phyloP scores from a whole-genome alignment of 2,888 invertebrate species.

The Agrotis ipsilon region DNA sequence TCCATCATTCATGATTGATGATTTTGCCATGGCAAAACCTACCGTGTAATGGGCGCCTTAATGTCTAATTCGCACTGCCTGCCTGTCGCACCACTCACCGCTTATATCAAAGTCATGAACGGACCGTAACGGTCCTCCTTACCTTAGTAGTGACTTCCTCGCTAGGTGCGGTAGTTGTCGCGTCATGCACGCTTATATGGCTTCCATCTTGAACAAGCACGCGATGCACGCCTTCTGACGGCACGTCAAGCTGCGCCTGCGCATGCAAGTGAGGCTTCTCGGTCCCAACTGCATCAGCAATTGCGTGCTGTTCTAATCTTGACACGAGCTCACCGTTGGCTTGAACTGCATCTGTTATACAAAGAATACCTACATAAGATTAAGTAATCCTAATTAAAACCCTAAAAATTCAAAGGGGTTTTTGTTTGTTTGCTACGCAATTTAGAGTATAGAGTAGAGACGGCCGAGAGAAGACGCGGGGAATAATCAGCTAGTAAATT shows the following conservation, averaged over 20 bases:
- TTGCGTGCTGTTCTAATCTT: conserved; percentile 83
- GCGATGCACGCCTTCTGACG: conserved; percentile 90
- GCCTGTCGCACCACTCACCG: too few species aligned
- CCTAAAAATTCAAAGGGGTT: too few species aligned
- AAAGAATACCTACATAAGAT: neutral
- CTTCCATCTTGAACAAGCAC: conserved; percentile 86
- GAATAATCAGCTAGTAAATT: too few species aligned
- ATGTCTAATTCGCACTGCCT: too few species aligned
- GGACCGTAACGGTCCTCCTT: conserved; percentile 1
- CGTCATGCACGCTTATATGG: conserved; percentile 80
- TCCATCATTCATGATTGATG: too few species aligned
- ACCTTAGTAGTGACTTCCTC: conserved; percentile 87
- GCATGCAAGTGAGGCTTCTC: conserved; percentile 86
- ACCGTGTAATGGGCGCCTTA: too few species aligned
- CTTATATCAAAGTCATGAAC: too few species aligned
- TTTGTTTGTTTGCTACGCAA: too few species aligned
- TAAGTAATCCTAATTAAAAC: too few species aligned
- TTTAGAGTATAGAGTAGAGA: too few species aligned
- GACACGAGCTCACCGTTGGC: conserved; percentile 84
- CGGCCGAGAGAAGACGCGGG: too few species aligned
- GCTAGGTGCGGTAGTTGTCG: conserved; percentile 72
- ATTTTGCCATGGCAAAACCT: too few species aligned
- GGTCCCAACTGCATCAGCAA: conserved; percentile 80
- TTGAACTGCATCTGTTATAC: conserved; percentile 80
- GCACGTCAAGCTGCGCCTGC: conserved; percentile 90